phyloP scores from a whole-genome alignment of 2,888 invertebrate genomes.

The Mylabris sibirica region DNA sequence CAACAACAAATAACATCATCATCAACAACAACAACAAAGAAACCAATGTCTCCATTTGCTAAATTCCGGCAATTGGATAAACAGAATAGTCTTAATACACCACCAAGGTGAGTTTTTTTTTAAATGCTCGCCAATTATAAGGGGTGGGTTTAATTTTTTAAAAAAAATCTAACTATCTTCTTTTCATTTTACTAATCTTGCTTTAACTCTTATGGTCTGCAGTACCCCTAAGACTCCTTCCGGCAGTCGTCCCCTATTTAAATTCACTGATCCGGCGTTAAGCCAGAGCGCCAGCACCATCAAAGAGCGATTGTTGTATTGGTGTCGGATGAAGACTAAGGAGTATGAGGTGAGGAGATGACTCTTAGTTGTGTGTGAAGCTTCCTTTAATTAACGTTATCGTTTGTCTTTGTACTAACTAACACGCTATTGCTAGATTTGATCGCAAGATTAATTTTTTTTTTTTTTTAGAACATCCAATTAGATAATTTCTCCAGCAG shows the following conservation, averaged over 20 bases:
- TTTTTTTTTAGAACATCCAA: conserved; percentile 82
- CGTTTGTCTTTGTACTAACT: not conserved
- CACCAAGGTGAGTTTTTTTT: conserved; percentile 72
- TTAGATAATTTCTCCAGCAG: conserved; percentile 98
- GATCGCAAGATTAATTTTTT: not conserved
- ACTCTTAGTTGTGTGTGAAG: conserved; percentile 19
- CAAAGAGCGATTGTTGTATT: conserved; percentile 95
- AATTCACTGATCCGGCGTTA: conserved; percentile 90
- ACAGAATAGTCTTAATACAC: conserved; percentile 76
- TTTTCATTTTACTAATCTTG: conserved; percentile 20
- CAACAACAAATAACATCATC: conserved; percentile 36
- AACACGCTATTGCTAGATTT: not conserved
- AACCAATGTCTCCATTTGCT: conserved; percentile 85
- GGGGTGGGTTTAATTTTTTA: not conserved
- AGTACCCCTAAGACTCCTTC: conserved; percentile 81
- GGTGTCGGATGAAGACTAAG: conserved; percentile 97
- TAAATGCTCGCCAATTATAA: not conserved
- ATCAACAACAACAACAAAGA: conserved; percentile 60
- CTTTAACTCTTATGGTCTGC: conserved; percentile 42
- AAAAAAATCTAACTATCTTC: not conserved
- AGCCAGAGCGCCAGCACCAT: conserved; percentile 92
- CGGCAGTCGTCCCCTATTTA: conserved; percentile 78
- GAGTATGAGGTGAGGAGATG: conserved; percentile 97
- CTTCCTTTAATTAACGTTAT: not conserved
- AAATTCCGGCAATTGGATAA: conserved; percentile 92